Evolutionary conservation across 2,888 invertebrate species (phyloP).

Genomic region (Noctua fimbriata): DNA sequence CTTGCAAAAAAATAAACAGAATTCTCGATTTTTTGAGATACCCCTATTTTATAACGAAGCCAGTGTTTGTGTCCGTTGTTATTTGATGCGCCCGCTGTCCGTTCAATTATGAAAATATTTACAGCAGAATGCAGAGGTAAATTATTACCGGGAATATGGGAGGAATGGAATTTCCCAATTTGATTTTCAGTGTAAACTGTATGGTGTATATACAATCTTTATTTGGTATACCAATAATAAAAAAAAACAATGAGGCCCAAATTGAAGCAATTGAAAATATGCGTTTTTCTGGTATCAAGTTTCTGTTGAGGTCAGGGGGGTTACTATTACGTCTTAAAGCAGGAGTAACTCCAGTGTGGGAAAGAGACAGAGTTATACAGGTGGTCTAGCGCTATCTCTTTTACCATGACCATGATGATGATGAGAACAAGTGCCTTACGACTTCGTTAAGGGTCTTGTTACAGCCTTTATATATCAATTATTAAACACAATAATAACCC

Average conservation of each 20-base stretch:
- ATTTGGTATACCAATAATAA: background rate
- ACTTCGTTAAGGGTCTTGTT: too few species aligned
- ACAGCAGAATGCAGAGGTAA: background rate
- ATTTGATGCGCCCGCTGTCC: conserved; percentile 28
- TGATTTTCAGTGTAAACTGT: conserved; percentile 23
- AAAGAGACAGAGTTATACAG: too few species aligned
- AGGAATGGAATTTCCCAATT: background rate
- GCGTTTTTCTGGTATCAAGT: background rate
- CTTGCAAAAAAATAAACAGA: background rate
- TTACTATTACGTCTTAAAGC: too few species aligned
- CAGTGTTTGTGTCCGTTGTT: conserved; percentile 28
- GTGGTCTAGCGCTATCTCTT: too few species aligned
- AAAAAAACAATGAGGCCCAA: background rate
- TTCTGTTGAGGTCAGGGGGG: background rate
- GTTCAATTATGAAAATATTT: conserved; percentile 49
- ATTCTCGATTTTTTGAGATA: background rate
- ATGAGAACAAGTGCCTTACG: too few species aligned
- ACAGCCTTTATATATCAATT: too few species aligned
- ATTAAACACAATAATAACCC: background rate
- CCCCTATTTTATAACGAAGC: too few species aligned
- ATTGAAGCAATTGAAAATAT: background rate
- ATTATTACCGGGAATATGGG: background rate
- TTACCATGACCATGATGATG: too few species aligned
- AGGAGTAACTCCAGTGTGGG: too few species aligned
- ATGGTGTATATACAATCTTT: background rate